Conservation (phyloP, 2,113 vertebrate species). For the Ammodytes marinus region DNA sequence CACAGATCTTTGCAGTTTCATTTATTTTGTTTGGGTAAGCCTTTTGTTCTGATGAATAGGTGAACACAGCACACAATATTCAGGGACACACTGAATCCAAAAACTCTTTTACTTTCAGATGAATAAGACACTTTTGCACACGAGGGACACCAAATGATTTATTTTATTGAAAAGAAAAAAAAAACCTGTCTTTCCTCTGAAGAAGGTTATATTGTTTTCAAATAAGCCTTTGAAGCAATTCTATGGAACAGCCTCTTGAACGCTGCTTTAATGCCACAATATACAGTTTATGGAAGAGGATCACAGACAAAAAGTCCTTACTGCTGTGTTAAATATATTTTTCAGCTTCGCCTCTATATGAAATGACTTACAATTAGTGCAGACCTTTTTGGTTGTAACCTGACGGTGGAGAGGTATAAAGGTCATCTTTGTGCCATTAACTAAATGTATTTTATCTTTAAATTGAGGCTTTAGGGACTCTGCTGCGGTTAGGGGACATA, state of each 20-base stretch:
- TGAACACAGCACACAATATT: slow-evolving; percentile 15
- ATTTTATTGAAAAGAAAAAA: slow-evolving; percentile 68
- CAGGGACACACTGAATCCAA: slow-evolving; percentile 35
- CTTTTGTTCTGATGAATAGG: slow-evolving; percentile 48
- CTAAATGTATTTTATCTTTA: slow-evolving; percentile 6
- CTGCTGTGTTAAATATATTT: slow-evolving; percentile 10
- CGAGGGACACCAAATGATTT: slow-evolving; percentile 54
- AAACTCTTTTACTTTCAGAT: slow-evolving; percentile 42
- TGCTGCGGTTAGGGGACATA: neutral
- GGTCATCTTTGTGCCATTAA: slow-evolving; percentile 22
- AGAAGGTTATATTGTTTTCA: slow-evolving; percentile 48
- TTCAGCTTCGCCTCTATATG: slow-evolving; percentile 9
- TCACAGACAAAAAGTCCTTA: neutral
- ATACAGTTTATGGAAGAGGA: slow-evolving; percentile 30
- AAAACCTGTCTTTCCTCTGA: slow-evolving; percentile 38
- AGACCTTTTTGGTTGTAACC: slow-evolving; percentile 10
- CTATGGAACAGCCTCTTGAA: slow-evolving; percentile 53
- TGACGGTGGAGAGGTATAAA: slow-evolving; percentile 24
- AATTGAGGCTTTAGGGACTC: slow-evolving; percentile 1
- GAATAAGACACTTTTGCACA: slow-evolving; percentile 69
- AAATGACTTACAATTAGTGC: too few relatives aligned
- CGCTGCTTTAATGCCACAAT: slow-evolving; percentile 48
- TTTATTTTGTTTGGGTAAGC: slow-evolving; percentile 40
- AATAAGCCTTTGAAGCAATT: slow-evolving; percentile 54
- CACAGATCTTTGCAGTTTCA: slow-evolving; percentile 35